Base-by-base conservation (phyloP, 2,888 invertebrate species). In the Seira sanloemensis region DNA sequence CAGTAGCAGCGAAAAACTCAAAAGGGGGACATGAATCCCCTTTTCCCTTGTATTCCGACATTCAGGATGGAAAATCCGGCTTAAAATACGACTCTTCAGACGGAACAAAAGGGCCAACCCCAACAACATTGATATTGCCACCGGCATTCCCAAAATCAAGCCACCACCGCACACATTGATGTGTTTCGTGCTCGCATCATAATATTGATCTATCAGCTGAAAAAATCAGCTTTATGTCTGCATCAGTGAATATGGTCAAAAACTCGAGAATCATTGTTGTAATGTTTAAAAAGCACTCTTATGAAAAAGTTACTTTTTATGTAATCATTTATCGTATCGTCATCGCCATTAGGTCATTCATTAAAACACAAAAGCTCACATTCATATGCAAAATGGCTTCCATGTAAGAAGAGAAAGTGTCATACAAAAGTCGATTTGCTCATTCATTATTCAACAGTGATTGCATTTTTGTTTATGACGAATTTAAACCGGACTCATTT, bases 111-210 rank as follows among this genome's bases (percentile, higher is more conserved):
- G n/a, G n/a, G n/a, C 50, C 50, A 18, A 50, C 50, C 50, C 50
- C 50, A 50, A 50, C 2, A 50, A 50, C 50, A 50, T 12, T 12
- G 50, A 50, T 50, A 50, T 50, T 12, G 50, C 50, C 50, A 50
- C 50, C 50, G 50, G 50, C 50, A 18, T 50, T 18, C 50, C 50
- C 50, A 37, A 37, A 4, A 37, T 37, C 5, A n/a, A n/a, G n/a
- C 50, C 50, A 50, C 37, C 50, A 50, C 77, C 83, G 78, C 83
- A 83, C 83, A 78, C 83, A 78, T 73, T 74, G 50, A 50, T 37
- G 37, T 37, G 37, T n/a, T 50, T n/a, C 54, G 76, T 73, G 77
- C 46, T 82, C 50, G 71, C 67, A 76, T 75, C 50, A 76, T 76
- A 54, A 37, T 66, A 21, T 75, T 75, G 66, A 75, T 75, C 67